phyloP scores from a whole-genome alignment of 2,888 invertebrate genomes.

The Baronia brevicornis region DNA sequence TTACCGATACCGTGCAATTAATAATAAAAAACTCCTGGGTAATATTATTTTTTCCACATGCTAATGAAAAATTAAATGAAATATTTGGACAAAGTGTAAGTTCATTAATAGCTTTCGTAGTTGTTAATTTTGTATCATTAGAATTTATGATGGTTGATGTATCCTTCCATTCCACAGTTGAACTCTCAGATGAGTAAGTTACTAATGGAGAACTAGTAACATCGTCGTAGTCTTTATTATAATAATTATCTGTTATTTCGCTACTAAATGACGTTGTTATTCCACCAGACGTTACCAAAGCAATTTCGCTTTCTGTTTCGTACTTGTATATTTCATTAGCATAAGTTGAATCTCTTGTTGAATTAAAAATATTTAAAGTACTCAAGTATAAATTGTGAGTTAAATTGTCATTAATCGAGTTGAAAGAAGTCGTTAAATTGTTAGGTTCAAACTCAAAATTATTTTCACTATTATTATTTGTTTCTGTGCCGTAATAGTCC shows the following conservation, averaged over 20 bases:
- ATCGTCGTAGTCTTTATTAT: too few relatives aligned
- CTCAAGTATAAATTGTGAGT: neutral
- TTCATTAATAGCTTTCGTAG: neutral
- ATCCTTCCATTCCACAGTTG: too few relatives aligned
- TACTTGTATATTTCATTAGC: too few relatives aligned
- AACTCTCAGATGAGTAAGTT: neutral
- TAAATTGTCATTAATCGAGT: neutral
- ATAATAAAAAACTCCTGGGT: conserved; percentile 53
- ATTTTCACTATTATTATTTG: conserved; percentile 31
- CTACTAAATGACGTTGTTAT: too few relatives aligned
- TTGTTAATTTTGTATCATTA: neutral
- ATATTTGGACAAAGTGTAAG: conserved; percentile 3
- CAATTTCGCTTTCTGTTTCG: too few relatives aligned
- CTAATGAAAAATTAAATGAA: conserved; percentile 48
- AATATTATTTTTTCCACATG: conserved; percentile 44
- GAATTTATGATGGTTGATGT: neutral
- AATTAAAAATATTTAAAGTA: neutral
- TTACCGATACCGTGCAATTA: conserved; percentile 43
- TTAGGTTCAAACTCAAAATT: conserved; percentile 16
- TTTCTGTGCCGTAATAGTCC: conserved; percentile 1
- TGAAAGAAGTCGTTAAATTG: conserved; percentile 13
- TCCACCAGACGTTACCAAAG: too few relatives aligned
- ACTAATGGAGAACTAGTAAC: too few relatives aligned
- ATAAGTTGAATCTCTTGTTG: neutral
- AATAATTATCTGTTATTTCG: too few relatives aligned